A percentile compares a stretch with the other conserved stretches of the same genome.
phyloP scores from a whole-genome alignment of 1,140 invertebrate species.

The Sinella curviseta region DNA sequence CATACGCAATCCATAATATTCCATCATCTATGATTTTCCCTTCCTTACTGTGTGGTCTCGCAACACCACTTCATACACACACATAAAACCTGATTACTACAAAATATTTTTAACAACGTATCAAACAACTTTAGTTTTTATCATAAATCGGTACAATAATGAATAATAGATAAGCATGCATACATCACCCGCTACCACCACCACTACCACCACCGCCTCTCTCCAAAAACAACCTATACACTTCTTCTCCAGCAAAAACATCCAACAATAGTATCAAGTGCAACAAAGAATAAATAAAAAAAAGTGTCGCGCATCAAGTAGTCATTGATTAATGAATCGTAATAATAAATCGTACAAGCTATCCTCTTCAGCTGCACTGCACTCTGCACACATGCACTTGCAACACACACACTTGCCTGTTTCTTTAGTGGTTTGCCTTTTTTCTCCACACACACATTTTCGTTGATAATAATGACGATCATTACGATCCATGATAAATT shows the following conservation, averaged over 20 bases:
- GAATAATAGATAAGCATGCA: not conserved
- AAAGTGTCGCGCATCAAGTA: constrained; percentile 22
- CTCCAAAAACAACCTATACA: no score
- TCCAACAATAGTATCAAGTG: no score
- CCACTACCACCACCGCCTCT: no score
- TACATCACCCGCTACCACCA: no score
- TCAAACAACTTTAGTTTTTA: no score
- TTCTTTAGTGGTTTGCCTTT: not conserved
- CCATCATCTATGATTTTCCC: not conserved
- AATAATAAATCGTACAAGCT: constrained; percentile 1
- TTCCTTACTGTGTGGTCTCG: no score
- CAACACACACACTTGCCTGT: not conserved
- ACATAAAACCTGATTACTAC: not conserved
- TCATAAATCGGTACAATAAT: no score
- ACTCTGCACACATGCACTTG: not conserved
- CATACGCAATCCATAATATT: not conserved
- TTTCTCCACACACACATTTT: not conserved
- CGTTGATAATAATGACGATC: not conserved
- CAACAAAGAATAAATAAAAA: no score
- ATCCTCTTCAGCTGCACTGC: not conserved
- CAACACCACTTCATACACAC: not conserved
- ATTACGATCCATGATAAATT: not conserved
- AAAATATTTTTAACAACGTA: not conserved
- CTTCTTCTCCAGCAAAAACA: no score
- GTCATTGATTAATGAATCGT: constrained; percentile 20